These are phyloP conservation scores for Sebastes matsubarae DNA, from an alignment of 2,797 vertebrate species.

Conservation along the genomic window DNA sequence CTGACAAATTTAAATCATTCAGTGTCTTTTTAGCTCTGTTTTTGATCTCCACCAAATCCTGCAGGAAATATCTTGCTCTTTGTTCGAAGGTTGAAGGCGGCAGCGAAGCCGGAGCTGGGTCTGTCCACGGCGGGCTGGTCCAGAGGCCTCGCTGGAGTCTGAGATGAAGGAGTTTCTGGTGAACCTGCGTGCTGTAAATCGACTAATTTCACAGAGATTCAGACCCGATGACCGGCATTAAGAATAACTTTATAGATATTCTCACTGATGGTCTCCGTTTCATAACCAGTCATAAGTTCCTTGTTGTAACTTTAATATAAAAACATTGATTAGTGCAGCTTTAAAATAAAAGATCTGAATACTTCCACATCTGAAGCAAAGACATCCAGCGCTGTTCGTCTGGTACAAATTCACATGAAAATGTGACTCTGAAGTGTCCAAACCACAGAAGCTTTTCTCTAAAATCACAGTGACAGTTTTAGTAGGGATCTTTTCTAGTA, in stretches of 20 bases:
- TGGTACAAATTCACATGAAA: conserved; percentile 28
- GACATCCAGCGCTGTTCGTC: neutral
- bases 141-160: neutral
- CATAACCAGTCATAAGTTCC: neutral
- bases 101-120: neutral
- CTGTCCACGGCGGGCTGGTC: neutral
- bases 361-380: neutral
- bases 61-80: too few species aligned
- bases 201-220: neutral
- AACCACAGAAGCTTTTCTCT: conserved; percentile 19
- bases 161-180: neutral
- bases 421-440: conserved; percentile 9
- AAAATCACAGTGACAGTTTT: conserved; percentile 43
- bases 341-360: neutral
- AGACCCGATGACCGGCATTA: neutral
- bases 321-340: neutral
- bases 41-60: too few species aligned
- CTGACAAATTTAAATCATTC: neutral
- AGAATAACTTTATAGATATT: neutral
- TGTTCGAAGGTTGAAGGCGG: neutral
- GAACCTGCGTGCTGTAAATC: neutral
- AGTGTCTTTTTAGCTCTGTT: neutral
- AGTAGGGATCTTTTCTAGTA: conserved; percentile 58
- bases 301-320: neutral
- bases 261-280: neutral